Base-by-base conservation (phyloP, 2,888 invertebrate species). In the Desoria tigrina region DNA sequence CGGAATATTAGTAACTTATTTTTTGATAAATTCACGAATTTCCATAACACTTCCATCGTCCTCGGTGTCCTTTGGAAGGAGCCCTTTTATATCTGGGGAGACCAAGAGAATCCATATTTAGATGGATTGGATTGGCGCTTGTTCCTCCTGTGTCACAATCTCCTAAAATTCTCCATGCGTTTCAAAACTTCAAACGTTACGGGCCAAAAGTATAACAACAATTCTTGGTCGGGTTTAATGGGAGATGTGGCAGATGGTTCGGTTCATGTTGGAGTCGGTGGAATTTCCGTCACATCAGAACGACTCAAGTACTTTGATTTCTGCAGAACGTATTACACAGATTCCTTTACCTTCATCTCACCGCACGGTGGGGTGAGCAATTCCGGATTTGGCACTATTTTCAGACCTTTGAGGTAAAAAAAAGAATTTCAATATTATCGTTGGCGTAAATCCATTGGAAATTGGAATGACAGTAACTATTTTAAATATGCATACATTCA, bases 91-190 rank as follows among this genome's bases (percentile, higher is more conserved):
- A 72, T 72, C 59, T 69, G 65, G 69, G 72, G 72, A 14, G 61
- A 63, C 27, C 18, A 37, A 11, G 51, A 63, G 16, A 45, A 69
- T 55, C 67, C 69, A 14, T 67, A 58, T 18, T 11, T 72, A 28
- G 72, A 72, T 45, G 72, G 72, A 21, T 39, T 69, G n/a, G 72
- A 72, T 50, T 69, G 67, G 66, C 55, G 72, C 16, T 49, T 72
- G 1, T 18, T 63, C 1, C 27, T 39, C 28, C 21, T 72, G 11
- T 61, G 65, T 21, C 26, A 42, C 32, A 65, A 63, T 24, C 18
- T 42, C 14, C 56, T 71, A 9, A 67, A 71, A 26, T 69, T 65
- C 58, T 55, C 69, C 26, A 51, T 54, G 14, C 6, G 16, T 24
- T 26, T 49, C 2, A 24, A 21, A 1, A 18, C 51, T 24, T 55